These are phyloP conservation scores for Nudaria mundana DNA, from an alignment of 2,888 invertebrate genomes.

Conservation along the genomic window DNA sequence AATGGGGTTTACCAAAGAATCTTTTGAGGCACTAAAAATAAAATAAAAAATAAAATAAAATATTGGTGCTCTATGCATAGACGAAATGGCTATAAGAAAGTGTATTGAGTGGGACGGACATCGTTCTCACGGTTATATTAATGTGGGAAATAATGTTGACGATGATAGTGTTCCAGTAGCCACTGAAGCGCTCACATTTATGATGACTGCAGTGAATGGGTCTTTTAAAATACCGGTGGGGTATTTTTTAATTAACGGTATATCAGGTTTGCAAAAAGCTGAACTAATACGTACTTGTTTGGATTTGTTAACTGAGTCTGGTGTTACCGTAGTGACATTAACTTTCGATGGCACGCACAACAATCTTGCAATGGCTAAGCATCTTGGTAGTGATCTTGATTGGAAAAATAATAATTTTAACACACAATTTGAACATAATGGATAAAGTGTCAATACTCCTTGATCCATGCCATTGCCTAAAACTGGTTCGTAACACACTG, in stretches of 20 bases:
- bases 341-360: conserved; percentile 11
- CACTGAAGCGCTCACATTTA: background rate
- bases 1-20: too few relatives aligned
- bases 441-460: conserved; percentile 9
- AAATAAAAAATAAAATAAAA: too few relatives aligned
- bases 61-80: too few relatives aligned
- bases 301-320: conserved; percentile 5
- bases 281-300: conserved; percentile 5
- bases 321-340: conserved; percentile 4
- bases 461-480: conserved; percentile 13
- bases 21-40: too few relatives aligned
- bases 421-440: conserved; percentile 9
- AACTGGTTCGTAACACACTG: conserved; percentile 4
- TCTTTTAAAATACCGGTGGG: background rate
- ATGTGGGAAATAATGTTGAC: background rate
- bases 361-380: conserved; percentile 7
- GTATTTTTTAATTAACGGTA: background rate
- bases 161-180: background rate
- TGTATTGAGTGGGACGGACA: conserved; percentile 8
- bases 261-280: background rate
- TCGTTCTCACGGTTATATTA: conserved; percentile 8
- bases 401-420: conserved; percentile 4
- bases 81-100: conserved; percentile 13
- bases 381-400: conserved; percentile 6
- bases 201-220: conserved; percentile 7